phyloP scores from a whole-genome alignment of 2,113 vertebrate genomes.

The Ovibos moschatus region DNA sequence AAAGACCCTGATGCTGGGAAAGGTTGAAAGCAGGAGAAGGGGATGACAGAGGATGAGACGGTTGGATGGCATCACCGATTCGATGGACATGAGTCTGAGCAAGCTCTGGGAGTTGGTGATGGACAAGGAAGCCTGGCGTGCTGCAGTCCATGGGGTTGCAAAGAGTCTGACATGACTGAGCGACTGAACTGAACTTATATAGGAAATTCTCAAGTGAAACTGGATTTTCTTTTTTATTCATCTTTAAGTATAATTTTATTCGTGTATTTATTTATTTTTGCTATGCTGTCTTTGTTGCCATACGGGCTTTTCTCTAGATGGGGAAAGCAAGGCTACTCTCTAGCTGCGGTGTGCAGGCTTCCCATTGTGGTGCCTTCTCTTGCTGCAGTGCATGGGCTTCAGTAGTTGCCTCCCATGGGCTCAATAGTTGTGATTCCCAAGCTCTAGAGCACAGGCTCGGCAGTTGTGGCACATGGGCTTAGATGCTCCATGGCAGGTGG shows the following conservation, averaged over 20 bases:
- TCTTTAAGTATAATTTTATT: background rate
- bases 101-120: background rate
- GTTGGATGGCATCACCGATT: background rate
- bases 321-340: background rate
- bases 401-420: background rate
- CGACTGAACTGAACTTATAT: background rate
- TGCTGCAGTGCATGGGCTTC: background rate
- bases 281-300: background rate
- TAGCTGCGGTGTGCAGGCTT: background rate
- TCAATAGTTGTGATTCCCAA: background rate
- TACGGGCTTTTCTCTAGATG: background rate
- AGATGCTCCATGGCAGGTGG: background rate
- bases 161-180: background rate
- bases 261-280: background rate
- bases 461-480: background rate
- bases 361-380: background rate
- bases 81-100: background rate
- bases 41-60: background rate
- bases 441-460: background rate
- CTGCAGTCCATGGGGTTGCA: background rate
- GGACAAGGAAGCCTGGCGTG: background rate
- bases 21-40: background rate
- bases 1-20: background rate
- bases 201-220: background rate
- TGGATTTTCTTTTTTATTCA: background rate